Base-by-base conservation (phyloP, 2,888 invertebrate species). In the Abrostola triplasia region DNA sequence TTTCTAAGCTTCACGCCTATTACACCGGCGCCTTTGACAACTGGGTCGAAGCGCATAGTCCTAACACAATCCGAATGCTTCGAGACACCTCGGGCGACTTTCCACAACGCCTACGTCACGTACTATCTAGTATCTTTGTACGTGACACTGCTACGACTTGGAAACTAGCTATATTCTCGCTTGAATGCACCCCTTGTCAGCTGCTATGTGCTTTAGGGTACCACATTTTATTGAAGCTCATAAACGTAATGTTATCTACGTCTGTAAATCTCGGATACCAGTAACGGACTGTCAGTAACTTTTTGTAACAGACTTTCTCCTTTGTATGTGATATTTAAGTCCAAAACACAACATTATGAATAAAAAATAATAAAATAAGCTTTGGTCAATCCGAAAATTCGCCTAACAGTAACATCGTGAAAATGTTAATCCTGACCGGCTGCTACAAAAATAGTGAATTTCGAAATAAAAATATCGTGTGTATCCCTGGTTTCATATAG, bases 71-170 rank as follows among this genome's bases (percentile, higher is more conserved):
- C 54, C 42, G 52, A 62, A 60, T 74, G 56, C 60, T 54, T 53
- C 7, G 0, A 54, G 59, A 61, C 68, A 69, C 68, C 73, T 76
- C 56, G 13, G 42, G 73, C 65, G 38, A 63, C 47, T 69, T 59
- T n/a, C 52, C 12, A 42, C 36, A 52, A 51, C 57, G 53, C 57
- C 69, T 74, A 54, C 49, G 58, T 59, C 70, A 73, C 79, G 77
- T 79, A 62, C 66, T n/a, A 51, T 42, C 37, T 41, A 55, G 62
- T 62, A 63, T 62, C 59, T 42, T 50, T 44, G 73, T 67, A 79
- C 80, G 75, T 79, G 80, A 67, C 52, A 13, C 53, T 63, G 36
- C 42, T 58, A 68, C 62, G 64, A 64, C 66, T 76, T 64, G 51
- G 64, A 38, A 74, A 70, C 61, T 66, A 55, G 36, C 57, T 58